These are phyloP conservation scores for Leucoptera coffeella DNA, from an alignment of 2,888 invertebrate species.

Conservation along the genomic window DNA sequence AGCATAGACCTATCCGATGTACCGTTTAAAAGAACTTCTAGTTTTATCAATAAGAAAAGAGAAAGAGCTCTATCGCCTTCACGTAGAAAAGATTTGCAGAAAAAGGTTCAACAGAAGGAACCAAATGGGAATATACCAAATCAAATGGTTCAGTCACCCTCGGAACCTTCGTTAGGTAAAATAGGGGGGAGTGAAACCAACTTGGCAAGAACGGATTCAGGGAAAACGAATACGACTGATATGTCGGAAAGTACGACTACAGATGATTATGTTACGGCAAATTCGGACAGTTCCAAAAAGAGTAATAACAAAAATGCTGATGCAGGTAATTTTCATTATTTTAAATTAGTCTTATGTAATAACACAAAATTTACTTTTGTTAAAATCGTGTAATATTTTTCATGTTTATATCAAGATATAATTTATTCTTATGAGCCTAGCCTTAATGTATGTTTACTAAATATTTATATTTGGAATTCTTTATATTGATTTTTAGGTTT, in stretches of 20 bases:
- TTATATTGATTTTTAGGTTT: too few species aligned
- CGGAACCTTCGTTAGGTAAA: constrained; percentile 25
- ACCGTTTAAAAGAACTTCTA: constrained; percentile 41
- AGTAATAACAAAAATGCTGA: constrained; percentile 43
- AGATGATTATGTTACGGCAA: constrained; percentile 86
- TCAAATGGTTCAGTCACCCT: constrained; percentile 28
- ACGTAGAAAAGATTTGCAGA: constrained; percentile 39
- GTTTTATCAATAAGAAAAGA: constrained; percentile 44
- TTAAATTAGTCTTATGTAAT: too few species aligned
- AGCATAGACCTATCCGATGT: constrained; percentile 42
- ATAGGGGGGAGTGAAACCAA: constrained; percentile 30
- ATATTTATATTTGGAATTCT: too few species aligned
- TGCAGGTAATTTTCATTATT: constrained; percentile 21
- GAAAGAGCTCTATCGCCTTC: constrained; percentile 47
- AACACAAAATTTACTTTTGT: constrained; percentile 2
- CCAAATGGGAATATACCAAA: constrained; percentile 33
- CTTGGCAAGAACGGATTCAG: constrained; percentile 66
- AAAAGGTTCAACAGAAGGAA: constrained; percentile 30
- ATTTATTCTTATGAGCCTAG: too few species aligned
- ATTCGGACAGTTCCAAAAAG: constrained; percentile 66
- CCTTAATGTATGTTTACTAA: too few species aligned
- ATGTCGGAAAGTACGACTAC: constrained; percentile 81
- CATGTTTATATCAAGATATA: constrained; percentile 12
- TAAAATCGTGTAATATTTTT: not conserved
- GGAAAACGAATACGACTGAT: constrained; percentile 67